Evolutionary conservation across 2,888 invertebrate genomes (phyloP).

Genomic region (Ischnus inquisitorius): DNA sequence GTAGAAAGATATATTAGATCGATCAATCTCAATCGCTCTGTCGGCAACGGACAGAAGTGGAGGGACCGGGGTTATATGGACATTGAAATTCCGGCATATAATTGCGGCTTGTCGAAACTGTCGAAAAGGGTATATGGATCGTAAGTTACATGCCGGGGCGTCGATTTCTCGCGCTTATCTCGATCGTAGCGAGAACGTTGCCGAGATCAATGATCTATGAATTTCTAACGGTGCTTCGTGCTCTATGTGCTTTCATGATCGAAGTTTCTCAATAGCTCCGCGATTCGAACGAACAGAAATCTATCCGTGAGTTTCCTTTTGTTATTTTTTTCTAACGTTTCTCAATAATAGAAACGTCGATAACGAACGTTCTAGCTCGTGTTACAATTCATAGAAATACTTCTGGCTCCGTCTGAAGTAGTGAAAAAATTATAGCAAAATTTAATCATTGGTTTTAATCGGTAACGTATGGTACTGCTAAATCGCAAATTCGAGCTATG

Average conservation of each 20-base stretch:
- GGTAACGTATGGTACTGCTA: no score
- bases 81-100: conserved; percentile 39
- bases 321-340: not conserved
- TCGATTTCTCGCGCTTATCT: conserved; percentile 28
- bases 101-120: conserved; percentile 49
- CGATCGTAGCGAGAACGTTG: conserved; percentile 20
- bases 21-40: conserved; percentile 32
- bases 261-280: conserved; percentile 16
- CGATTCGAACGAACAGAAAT: conserved; percentile 1
- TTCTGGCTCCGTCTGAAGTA: not conserved
- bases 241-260: conserved; percentile 5
- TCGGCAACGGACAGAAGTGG: not conserved
- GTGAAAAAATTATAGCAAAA: not conserved
- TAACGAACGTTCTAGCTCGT: not conserved
- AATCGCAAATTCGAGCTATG: no score
- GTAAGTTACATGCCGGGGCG: not conserved
- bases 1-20: conserved; percentile 26
- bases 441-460: no score
- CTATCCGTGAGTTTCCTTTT: not conserved
- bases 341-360: not conserved
- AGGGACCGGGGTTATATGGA: conserved; percentile 11
- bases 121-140: conserved; percentile 21
- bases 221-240: conserved; percentile 39
- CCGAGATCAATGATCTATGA: conserved; percentile 38
- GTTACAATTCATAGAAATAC: not conserved